These are phyloP conservation scores for Oxyruncus cristatus DNA, from an alignment of 2,113 vertebrate species.

Conservation along the genomic window DNA sequence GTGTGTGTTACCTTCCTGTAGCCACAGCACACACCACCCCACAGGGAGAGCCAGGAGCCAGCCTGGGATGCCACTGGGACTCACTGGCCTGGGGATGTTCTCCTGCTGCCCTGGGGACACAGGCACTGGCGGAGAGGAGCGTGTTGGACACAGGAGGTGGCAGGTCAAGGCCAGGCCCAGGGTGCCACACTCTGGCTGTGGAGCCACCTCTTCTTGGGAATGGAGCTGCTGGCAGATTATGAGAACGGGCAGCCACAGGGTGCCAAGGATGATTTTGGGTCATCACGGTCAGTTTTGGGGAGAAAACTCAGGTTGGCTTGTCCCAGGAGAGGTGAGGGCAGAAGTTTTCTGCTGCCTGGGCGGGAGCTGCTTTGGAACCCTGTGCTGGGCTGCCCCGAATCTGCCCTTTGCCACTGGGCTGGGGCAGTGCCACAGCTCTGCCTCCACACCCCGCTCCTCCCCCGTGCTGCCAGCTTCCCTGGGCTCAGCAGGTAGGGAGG, in stretches of 20 bases:
- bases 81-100: accelerated
- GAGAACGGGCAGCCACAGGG: background rate
- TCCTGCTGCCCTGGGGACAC: background rate
- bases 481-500: background rate
- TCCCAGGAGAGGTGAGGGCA: background rate
- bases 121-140: accelerated
- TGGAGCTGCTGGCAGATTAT: background rate
- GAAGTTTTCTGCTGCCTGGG: background rate
- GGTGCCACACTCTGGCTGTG: background rate
- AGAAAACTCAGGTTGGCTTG: background rate
- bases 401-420: background rate
- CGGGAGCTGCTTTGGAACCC: background rate
- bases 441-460: background rate
- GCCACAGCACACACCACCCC: background rate
- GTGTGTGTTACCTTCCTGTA: background rate
- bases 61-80: background rate
- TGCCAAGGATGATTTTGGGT: background rate
- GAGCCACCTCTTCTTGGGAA: background rate
- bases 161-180: background rate
- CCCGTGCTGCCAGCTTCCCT: background rate
- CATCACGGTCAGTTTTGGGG: background rate
- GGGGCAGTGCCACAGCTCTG: background rate
- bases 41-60: background rate
- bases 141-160: accelerated
- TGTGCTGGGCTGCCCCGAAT: background rate